Evolutionary conservation across 1,140 invertebrate genomes (phyloP).

Genomic region (Drosophila varians): DNA sequence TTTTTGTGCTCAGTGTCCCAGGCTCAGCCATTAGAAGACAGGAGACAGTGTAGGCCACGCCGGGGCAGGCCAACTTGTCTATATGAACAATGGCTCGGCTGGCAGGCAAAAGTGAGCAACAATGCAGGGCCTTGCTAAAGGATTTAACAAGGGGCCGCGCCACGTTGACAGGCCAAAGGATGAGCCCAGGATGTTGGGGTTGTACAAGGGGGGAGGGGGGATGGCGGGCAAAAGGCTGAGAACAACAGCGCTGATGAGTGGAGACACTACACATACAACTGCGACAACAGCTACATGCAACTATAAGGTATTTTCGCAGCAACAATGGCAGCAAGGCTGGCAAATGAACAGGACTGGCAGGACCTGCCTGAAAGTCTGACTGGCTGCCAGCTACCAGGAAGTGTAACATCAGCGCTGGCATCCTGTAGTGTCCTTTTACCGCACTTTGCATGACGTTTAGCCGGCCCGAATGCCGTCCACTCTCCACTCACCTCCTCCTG

Average conservation of each 20-base stretch:
- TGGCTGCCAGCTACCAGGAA: constrained; percentile 54
- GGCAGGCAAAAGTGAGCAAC: constrained; percentile 58
- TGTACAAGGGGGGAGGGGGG: constrained; percentile 2
- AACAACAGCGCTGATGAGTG: constrained; percentile 56
- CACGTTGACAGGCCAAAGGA: constrained; percentile 40
- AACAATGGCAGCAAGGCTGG: constrained; percentile 61
- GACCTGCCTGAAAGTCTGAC: constrained; percentile 39
- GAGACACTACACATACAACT: constrained; percentile 53
- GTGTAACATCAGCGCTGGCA: constrained; percentile 78
- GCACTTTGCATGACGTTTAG: constrained; percentile 79
- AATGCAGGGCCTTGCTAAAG: constrained; percentile 46
- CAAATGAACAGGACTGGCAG: constrained; percentile 62
- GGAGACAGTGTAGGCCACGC: constrained; percentile 37
- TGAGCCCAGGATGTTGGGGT: constrained; percentile 7
- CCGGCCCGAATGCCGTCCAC: constrained; percentile 44
- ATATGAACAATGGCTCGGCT: constrained; percentile 59
- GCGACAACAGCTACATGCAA: constrained; percentile 54
- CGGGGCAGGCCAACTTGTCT: constrained; percentile 60
- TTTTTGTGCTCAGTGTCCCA: background rate
- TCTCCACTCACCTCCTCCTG: background rate
- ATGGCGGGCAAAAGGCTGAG: constrained; percentile 24
- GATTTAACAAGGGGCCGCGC: constrained; percentile 55
- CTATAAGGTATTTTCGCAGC: constrained; percentile 58
- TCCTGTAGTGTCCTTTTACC: constrained; percentile 75
- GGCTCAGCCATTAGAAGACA: constrained; percentile 17